phyloP scores from a whole-genome alignment of 2,888 invertebrate species.

The Tipula confusa region DNA sequence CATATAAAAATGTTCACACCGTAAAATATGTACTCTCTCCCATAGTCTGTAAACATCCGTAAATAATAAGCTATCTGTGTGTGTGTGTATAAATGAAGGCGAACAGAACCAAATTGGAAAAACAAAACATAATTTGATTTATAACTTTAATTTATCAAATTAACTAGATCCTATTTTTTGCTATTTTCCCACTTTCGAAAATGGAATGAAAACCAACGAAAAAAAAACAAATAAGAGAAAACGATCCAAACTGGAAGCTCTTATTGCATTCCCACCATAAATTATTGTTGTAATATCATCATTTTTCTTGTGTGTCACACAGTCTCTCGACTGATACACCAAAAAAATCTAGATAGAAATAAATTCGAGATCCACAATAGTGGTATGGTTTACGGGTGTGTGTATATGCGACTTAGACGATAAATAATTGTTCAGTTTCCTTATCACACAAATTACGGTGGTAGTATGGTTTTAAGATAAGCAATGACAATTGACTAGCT shows the following conservation, averaged over 20 bases:
- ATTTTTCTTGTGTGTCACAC: neutral
- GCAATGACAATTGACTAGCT: neutral
- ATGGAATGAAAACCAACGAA: neutral
- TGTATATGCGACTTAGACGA: neutral
- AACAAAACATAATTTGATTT: neutral
- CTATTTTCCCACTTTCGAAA: neutral
- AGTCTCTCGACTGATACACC: neutral
- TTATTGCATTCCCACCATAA: conserved; percentile 12
- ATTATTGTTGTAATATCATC: neutral
- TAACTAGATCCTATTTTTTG: neutral
- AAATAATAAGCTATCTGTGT: neutral
- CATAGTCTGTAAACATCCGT: neutral
- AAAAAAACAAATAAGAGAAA: neutral
- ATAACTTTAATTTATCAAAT: conserved; percentile 12
- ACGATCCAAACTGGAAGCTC: neutral
- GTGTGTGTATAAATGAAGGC: neutral
- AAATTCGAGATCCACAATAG: neutral
- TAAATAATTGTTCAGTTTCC: neutral
- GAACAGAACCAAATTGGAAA: too few species aligned
- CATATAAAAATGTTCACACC: neutral
- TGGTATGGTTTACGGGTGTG: neutral
- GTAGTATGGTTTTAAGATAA: neutral
- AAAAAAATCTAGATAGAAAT: neutral
- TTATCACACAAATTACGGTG: neutral
- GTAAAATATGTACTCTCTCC: neutral